Evolutionary conservation across 2,113 vertebrate genomes (phyloP).

Genomic region (Lynx canadensis): DNA sequence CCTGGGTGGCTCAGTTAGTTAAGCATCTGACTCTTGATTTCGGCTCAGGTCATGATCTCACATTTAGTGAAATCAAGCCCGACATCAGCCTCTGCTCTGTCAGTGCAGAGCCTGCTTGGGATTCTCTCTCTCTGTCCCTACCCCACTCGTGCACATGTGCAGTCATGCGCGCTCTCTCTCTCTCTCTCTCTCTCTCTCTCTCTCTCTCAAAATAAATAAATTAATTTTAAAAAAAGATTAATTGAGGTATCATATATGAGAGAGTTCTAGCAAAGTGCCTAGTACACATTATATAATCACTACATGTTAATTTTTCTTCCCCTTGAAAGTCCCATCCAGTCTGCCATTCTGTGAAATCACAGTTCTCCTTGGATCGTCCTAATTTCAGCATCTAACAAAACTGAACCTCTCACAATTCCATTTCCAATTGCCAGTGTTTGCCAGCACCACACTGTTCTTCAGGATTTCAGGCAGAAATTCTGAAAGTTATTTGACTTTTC

Average conservation of each 20-base stretch:
- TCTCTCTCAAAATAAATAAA: no score
- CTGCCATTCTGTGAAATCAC: neutral
- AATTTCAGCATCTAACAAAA: slow-evolving; percentile 20
- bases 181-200: no score
- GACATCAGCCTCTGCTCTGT: no score
- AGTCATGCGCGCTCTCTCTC: no score
- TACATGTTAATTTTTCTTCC: neutral
- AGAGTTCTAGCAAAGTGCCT: neutral
- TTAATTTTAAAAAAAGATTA: neutral
- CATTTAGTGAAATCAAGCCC: no score
- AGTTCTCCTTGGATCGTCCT: neutral
- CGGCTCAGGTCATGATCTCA: no score
- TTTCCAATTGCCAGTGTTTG: neutral
- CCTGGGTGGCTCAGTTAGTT: no score
- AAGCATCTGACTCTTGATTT: no score
- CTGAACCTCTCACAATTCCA: neutral
- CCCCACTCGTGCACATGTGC: no score
- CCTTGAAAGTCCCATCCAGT: neutral
- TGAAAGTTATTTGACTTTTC: neutral
- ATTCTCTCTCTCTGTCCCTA: no score
- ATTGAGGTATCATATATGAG: neutral
- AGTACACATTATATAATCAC: neutral
- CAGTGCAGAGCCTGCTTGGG: no score
- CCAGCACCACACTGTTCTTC: neutral
- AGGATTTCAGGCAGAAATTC: neutral